Evolutionary conservation across 92 coral and sea anemone genomes (phyloP).

Genomic region (Montipora capitata): DNA sequence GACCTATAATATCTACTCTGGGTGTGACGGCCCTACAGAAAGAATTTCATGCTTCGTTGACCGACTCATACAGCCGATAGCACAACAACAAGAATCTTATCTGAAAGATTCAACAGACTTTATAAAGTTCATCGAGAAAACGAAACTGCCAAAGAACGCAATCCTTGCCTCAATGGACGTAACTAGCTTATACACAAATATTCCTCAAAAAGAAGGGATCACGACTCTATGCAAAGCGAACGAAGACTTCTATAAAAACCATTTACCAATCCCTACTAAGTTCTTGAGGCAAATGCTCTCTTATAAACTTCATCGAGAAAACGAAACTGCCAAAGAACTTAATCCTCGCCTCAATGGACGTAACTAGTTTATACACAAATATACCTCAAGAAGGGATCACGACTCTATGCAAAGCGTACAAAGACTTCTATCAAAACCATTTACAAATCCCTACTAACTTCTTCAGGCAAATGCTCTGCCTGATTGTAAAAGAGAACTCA

Average conservation of each 20-base stretch:
- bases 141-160: neutral
- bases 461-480: neutral
- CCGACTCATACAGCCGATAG: conserved; percentile 51
- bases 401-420: too few species aligned
- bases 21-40: conserved; percentile 32
- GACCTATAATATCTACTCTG: too few species aligned
- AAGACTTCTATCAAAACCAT: too few species aligned
- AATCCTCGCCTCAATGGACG: too few species aligned
- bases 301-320: too few species aligned
- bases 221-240: conserved; percentile 49
- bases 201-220: conserved; percentile 38
- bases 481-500: too few species aligned
- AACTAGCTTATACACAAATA: conserved; percentile 37
- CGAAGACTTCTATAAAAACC: conserved; percentile 26
- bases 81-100: conserved; percentile 40
- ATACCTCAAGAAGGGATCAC: too few species aligned
- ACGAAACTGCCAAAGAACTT: too few species aligned
- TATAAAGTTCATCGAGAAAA: conserved; percentile 19
- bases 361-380: too few species aligned
- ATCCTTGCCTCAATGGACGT: neutral
- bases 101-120: conserved; percentile 53
- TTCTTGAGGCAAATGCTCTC: conserved; percentile 23
- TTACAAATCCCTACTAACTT: too few species aligned
- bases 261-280: conserved; percentile 38
- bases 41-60: conserved; percentile 40